Conservation (phyloP, 2,888 invertebrate species). For the Galeruca laticollis region DNA sequence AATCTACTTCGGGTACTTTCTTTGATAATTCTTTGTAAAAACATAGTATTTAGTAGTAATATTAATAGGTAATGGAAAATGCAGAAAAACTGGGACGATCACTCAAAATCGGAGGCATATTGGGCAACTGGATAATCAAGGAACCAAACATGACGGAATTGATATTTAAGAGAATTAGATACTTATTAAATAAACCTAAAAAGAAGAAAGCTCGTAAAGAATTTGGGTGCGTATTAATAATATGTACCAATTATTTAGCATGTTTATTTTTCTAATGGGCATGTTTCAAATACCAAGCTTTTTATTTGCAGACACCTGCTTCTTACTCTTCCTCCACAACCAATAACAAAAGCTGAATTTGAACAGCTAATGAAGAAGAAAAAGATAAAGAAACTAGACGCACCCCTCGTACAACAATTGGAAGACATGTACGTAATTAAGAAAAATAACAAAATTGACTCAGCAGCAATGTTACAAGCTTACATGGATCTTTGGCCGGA, state of each 20-base stretch:
- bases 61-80: constrained; percentile 50
- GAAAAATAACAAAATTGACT: constrained; percentile 58
- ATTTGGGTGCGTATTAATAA: constrained; percentile 62
- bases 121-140: constrained; percentile 66
- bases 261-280: not conserved
- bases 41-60: not conserved
- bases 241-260: not conserved
- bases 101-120: constrained; percentile 66
- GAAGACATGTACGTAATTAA: constrained; percentile 61
- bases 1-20: too few species aligned
- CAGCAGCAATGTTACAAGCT: constrained; percentile 61
- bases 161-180: constrained; percentile 67
- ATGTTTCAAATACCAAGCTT: not conserved
- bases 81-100: constrained; percentile 55
- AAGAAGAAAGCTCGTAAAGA: constrained; percentile 64
- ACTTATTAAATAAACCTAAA: constrained; percentile 67
- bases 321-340: constrained; percentile 60
- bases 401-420: constrained; percentile 60
- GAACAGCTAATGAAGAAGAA: constrained; percentile 54
- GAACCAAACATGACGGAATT: constrained; percentile 67
- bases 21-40: too few species aligned
- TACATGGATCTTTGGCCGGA: constrained; percentile 67
- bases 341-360: constrained; percentile 60
- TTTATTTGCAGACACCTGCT: constrained; percentile 63
- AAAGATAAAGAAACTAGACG: constrained; percentile 62